Conservation (phyloP, 2,797 vertebrate genomes). For the Delichon dasypus region DNA sequence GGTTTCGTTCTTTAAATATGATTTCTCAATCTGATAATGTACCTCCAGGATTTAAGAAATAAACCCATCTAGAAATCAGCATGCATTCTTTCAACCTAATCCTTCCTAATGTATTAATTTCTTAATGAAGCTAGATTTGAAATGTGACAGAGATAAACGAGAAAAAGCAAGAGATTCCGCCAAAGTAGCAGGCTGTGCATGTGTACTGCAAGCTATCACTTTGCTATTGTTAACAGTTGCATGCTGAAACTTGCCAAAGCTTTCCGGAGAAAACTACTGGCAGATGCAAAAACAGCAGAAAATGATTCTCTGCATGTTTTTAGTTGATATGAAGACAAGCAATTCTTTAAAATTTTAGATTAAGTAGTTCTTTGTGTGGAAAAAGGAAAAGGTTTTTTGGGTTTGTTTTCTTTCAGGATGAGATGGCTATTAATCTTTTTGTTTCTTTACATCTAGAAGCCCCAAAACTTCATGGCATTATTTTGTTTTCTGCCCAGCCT, state of each 20-base stretch:
- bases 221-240: background rate
- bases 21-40: background rate
- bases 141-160: background rate
- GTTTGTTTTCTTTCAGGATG: background rate
- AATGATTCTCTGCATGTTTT: background rate
- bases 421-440: background rate
- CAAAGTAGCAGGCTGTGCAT: background rate
- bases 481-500: background rate
- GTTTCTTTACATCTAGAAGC: background rate
- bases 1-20: background rate
- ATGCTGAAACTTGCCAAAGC: background rate
- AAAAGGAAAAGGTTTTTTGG: background rate
- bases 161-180: background rate
- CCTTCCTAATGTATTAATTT: background rate
- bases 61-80: background rate
- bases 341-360: background rate
- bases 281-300: background rate
- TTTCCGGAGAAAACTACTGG: background rate
- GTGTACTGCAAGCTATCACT: background rate
- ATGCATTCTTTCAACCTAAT: background rate
- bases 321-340: background rate
- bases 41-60: background rate
- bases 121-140: background rate
- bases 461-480: background rate
- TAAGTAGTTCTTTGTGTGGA: background rate